Evolutionary conservation across 2,797 vertebrate species (phyloP), one percentile per base, ranked within the genome.

Genomic region (Varecia variegata): DNA sequence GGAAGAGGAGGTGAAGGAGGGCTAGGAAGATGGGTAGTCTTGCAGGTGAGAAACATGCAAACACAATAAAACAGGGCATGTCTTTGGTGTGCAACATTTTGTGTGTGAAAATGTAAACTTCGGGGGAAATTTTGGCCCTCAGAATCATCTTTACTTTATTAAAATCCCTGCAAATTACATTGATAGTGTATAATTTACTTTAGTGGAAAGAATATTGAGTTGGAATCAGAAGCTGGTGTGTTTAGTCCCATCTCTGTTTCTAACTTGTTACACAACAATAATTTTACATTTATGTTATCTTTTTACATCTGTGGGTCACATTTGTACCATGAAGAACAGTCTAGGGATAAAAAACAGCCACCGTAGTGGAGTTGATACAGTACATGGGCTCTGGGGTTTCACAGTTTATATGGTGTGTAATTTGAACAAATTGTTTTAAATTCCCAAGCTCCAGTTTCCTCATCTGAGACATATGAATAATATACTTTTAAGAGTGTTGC

Each of bases 131-230:
- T 77, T 82, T 92, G 50, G 27, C 5, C 35, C 68, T 92, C 25
- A 81, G 62, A 85, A 5, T 81, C 30, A 43, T 96, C 47, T 93
- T 68, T 47, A 68, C 30, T 94, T 94, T 58, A 62, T 67, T 93
- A 93, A 71, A 8, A 85, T 87, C 7, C 47, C 50, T 93, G n/a
- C 9, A 86, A 88, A 52, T 95, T 88, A 54, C 8, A 73, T 14
- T 50, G 73, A 35, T 88, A 18, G 3, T 81, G 12, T 70, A 10
- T 52, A 54, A 47, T 92, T 92, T 58, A 65, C n/a, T 81, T 79
- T 23, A 35, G 10, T 90, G 23, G 58, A 32, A 21, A 77, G 54
- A 81, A 43, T 67, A 12, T 50, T 54, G 40, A 43, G 23, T 25
- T 93, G 40, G 70, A 89, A 15, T 84, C 50, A 83, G 65, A 60